A percentile compares a stretch with the other conserved stretches of the same genome.
phyloP scores from a whole-genome alignment of 1,140 invertebrate genomes.

The Acyrthosiphon pisum region DNA sequence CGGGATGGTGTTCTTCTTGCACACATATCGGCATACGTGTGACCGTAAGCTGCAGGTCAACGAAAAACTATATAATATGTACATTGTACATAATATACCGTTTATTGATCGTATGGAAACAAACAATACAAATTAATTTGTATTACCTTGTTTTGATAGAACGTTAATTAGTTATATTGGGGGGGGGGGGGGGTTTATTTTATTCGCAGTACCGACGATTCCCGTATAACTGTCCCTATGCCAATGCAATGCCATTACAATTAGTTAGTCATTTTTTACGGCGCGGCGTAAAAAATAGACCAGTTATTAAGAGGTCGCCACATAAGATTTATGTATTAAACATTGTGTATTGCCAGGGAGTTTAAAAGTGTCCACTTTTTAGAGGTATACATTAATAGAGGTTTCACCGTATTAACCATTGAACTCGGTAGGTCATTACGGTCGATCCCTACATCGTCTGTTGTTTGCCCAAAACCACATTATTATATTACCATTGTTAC shows the following conservation, averaged over 20 bases:
- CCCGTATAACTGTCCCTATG: no score
- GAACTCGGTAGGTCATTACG: neutral
- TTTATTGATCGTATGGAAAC: no score
- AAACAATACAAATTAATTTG: no score
- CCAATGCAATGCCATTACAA: no score
- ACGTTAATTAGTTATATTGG: no score
- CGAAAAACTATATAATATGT: neutral
- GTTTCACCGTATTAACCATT: neutral
- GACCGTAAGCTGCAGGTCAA: neutral
- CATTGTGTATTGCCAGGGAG: neutral
- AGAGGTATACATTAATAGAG: neutral
- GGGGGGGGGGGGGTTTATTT: no score
- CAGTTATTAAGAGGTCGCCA: neutral
- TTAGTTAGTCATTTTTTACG: neutral
- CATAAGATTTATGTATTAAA: neutral
- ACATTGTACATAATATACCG: neutral
- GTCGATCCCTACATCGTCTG: neutral
- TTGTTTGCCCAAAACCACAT: neutral
- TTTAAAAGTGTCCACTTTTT: neutral
- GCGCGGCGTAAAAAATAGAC: neutral
- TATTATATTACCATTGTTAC: neutral
- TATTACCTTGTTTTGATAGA: no score
- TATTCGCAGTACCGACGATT: no score
- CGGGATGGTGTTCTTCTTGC: neutral
- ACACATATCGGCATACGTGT: no score